phyloP scores from a whole-genome alignment of 2,888 invertebrate genomes.

The Aradus depressus region DNA sequence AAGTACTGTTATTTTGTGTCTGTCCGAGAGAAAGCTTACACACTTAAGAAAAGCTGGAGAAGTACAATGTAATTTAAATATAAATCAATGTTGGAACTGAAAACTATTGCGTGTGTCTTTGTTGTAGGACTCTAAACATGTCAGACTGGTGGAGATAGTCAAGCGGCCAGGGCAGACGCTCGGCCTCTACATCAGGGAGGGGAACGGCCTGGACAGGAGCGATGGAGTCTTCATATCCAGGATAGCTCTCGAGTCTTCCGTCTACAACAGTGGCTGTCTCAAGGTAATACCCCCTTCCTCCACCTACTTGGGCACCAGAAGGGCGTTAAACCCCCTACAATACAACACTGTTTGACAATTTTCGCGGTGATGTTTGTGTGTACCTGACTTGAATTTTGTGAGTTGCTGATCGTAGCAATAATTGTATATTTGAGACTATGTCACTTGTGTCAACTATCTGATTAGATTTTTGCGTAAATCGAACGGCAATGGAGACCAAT shows the following conservation, averaged over 20 bases:
- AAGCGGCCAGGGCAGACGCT: conserved; percentile 97
- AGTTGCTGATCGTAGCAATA: no score
- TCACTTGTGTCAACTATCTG: no score
- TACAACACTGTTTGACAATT: no score
- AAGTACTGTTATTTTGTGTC: no score
- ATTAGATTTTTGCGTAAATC: no score
- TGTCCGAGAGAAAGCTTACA: no score
- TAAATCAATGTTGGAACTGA: no score
- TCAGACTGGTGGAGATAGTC: conserved; percentile 93
- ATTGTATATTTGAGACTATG: no score
- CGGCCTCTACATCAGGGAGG: conserved; percentile 92
- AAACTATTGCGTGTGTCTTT: conserved; percentile 3
- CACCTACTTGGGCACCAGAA: neutral
- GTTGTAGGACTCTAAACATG: conserved; percentile 59
- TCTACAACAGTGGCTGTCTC: conserved; percentile 92
- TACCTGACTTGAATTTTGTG: conserved; percentile 19
- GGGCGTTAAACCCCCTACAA: neutral
- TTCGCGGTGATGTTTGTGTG: no score
- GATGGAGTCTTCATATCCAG: conserved; percentile 97
- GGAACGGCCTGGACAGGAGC: conserved; percentile 90
- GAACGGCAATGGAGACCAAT: no score
- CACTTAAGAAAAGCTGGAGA: no score
- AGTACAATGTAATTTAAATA: no score
- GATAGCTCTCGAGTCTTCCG: conserved; percentile 90
- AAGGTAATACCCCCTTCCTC: conserved; percentile 43